These are phyloP conservation scores for Neodiprion pinetum DNA, from an alignment of 1,140 invertebrate genomes.

Conservation along the genomic window DNA sequence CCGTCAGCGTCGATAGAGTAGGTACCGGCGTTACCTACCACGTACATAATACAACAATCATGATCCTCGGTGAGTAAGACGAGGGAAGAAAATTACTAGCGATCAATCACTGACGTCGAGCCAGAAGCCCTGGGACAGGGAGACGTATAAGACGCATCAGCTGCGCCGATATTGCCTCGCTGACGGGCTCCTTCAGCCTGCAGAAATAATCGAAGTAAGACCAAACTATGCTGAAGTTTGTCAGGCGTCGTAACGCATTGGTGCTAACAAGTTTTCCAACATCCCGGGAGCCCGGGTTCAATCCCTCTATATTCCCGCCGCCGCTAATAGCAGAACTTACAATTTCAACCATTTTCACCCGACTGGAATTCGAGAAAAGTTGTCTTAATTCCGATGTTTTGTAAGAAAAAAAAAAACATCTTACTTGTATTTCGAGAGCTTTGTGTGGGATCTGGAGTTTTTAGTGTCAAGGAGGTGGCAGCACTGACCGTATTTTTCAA, in stretches of 20 bases:
- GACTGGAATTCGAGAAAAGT: too few relatives aligned
- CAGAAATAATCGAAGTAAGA: neutral
- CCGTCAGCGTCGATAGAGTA: neutral
- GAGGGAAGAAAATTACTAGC: neutral
- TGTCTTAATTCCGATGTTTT: too few relatives aligned
- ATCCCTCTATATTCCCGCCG: too few relatives aligned
- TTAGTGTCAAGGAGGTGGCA: too few relatives aligned
- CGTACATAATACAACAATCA: neutral
- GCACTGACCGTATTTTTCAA: too few relatives aligned
- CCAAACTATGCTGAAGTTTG: neutral
- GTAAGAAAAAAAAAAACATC: too few relatives aligned
- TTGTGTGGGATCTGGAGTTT: too few relatives aligned
- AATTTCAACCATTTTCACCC: too few relatives aligned
- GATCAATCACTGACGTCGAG: slow-evolving; percentile 1
- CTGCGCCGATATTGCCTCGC: neutral
- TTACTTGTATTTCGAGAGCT: too few relatives aligned
- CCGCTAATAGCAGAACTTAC: too few relatives aligned
- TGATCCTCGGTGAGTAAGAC: neutral
- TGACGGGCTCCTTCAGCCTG: neutral
- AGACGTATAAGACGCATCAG: neutral
- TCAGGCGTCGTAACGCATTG: neutral
- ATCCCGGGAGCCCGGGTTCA: too few relatives aligned
- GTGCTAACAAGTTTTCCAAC: neutral
- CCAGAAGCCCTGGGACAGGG: neutral
- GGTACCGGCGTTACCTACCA: neutral